Conservation (phyloP, 2,113 vertebrate genomes). For the Engraulis encrasicolus region DNA sequence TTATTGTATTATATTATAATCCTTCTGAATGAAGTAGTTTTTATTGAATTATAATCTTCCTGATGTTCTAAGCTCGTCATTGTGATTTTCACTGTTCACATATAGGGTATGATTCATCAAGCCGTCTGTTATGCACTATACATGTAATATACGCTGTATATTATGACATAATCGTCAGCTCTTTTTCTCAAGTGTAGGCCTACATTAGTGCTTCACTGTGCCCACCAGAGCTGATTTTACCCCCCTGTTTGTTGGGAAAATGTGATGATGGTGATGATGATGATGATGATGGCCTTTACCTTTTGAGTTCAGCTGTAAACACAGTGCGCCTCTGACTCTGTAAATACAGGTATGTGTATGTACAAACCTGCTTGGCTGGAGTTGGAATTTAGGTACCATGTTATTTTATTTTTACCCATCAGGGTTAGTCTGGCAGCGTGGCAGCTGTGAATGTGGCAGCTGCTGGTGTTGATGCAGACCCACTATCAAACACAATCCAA, state of each 20-base stretch:
- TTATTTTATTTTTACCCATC: background rate
- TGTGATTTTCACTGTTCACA: background rate
- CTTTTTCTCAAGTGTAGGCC: background rate
- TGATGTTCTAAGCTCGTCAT: background rate
- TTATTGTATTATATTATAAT: no score
- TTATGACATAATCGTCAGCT: background rate
- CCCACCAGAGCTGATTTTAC: background rate
- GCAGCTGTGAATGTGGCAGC: no score
- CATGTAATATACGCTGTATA: no score
- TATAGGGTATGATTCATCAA: background rate
- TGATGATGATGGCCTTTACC: background rate
- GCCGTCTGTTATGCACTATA: no score
- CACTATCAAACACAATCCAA: no score
- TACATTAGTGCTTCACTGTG: background rate
- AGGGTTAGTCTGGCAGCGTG: background rate
- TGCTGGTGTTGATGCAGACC: no score
- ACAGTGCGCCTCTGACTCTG: background rate
- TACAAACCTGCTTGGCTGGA: background rate
- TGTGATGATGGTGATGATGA: no score
- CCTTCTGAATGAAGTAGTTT: no score
- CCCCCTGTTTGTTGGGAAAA: background rate
- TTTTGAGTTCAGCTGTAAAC: background rate
- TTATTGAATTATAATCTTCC: no score
- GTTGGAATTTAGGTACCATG: background rate
- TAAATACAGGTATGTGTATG: background rate